Evolutionary conservation across 2,888 invertebrate species (phyloP), one percentile per base, ranked within the genome.

Genomic region (Odontomyia ornata): DNA sequence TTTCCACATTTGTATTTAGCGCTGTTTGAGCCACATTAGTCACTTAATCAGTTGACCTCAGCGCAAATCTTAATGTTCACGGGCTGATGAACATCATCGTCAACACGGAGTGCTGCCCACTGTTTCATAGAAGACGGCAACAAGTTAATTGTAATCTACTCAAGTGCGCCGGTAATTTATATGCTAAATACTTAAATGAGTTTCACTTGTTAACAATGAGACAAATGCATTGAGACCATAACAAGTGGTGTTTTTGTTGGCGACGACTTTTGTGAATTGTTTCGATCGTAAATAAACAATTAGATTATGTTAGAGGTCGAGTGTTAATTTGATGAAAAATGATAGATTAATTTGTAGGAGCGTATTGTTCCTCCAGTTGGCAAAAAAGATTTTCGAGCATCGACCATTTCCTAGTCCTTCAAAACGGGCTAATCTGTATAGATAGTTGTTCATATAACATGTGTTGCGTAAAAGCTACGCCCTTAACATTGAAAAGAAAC

Each of bases 141-240:
- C 15, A 11, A 18, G 21, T 47, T 69, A 25, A 69, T 47, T 46
- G 46, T 27, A 47, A 69, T 47, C 65, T 46, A 23, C 25, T 47
- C 47, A 69, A 69, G 69, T 69, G 23, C 46, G 46, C 23, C 69
- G 25, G 7, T 47, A 69, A 69, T 69, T n/a, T n/a, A 1, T 69
- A 47, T 69, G 69, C 46, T 47, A 69, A 69, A 46, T 25, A 69
- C 47, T 69, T 69, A 43, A 65, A 65, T 36, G 46, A 23, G 13
- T 64, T 30, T 64, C 36, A 25, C 21, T 25, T 13, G 60, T 18
- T 25, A 60, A 60, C 25, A 60, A 60, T 23, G 25, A 25, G 60
- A 25, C 25, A 15, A 21, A 0, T 60, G 21, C 23, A 25, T 60
- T 4, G 25, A 25, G 60, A 25, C 23, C 25, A 60, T 18, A 25